Percentiles rank a stretch among this genome's conserved stretches.
phyloP scores from a whole-genome alignment of 2,888 invertebrate species.

The Lycophotia porphyrea region DNA sequence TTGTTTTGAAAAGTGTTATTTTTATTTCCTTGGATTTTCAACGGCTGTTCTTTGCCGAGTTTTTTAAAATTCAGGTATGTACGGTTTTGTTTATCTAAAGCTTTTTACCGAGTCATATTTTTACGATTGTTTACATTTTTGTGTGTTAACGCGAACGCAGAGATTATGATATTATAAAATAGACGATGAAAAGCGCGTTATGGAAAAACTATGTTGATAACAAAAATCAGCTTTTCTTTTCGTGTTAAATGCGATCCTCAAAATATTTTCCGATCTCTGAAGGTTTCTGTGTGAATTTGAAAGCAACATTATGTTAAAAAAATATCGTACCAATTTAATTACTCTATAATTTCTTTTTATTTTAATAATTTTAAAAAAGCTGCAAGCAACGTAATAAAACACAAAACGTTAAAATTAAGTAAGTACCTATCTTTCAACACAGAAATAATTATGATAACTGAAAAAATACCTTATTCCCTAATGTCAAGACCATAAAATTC shows the following conservation, averaged over 20 bases:
- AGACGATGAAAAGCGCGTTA: background rate
- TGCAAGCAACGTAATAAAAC: background rate
- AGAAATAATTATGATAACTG: constrained; percentile 6
- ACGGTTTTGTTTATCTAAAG: constrained; percentile 4
- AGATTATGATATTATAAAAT: constrained; percentile 4
- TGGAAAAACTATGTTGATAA: background rate
- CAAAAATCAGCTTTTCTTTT: background rate
- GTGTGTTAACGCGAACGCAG: background rate
- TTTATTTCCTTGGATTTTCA: constrained; percentile 61
- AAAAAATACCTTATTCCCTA: background rate
- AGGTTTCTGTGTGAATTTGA: background rate
- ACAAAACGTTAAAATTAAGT: background rate
- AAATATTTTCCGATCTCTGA: background rate
- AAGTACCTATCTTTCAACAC: background rate
- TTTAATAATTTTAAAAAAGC: background rate
- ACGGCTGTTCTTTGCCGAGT: constrained; percentile 31
- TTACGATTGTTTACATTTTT: constrained; percentile 38
- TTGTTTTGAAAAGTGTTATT: constrained; percentile 59
- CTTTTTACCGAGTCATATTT: constrained; percentile 15
- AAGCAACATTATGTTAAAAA: background rate
- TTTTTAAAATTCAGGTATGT: constrained; percentile 63
- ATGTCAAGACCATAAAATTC: constrained; percentile 10
- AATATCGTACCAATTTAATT: background rate
- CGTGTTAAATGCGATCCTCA: background rate
- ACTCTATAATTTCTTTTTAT: background rate